Evolutionary conservation across 2,797 vertebrate genomes (phyloP).

Genomic region (Melopsittacus undulatus): DNA sequence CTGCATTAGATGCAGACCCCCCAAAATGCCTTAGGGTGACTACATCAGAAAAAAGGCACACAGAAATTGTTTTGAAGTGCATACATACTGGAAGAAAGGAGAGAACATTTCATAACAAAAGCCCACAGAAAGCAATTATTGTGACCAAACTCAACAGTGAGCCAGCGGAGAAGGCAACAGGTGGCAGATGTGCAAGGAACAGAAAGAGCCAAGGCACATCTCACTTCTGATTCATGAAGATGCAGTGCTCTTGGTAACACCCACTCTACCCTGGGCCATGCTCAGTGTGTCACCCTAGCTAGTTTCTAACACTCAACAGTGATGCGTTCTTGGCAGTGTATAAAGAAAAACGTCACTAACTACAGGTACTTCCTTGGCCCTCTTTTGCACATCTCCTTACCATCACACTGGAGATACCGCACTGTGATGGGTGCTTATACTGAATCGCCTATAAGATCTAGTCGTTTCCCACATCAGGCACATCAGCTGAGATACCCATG

Average conservation of each 20-base stretch:
- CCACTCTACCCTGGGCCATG: fast-evolving
- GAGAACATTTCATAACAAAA: background rate
- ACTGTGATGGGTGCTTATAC: background rate
- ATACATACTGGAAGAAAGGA: background rate
- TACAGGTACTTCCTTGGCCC: background rate
- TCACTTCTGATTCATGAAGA: background rate
- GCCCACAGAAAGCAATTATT: background rate
- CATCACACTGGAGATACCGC: background rate
- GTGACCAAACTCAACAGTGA: background rate
- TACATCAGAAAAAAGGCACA: background rate
- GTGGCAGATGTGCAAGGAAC: background rate
- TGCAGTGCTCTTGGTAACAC: background rate
- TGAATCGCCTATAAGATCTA: background rate
- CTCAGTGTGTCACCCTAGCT: background rate
- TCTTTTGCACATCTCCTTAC: background rate
- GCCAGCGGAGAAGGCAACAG: background rate
- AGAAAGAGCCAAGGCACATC: background rate
- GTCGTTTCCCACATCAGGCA: background rate
- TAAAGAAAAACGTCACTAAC: background rate
- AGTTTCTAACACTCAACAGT: background rate
- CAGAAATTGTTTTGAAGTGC: background rate
- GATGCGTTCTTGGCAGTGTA: background rate
- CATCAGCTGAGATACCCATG: background rate
- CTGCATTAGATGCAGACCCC: background rate
- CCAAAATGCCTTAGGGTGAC: background rate